Base-by-base conservation (phyloP, 2,113 vertebrate genomes). In the Cromileptes altivelis region DNA sequence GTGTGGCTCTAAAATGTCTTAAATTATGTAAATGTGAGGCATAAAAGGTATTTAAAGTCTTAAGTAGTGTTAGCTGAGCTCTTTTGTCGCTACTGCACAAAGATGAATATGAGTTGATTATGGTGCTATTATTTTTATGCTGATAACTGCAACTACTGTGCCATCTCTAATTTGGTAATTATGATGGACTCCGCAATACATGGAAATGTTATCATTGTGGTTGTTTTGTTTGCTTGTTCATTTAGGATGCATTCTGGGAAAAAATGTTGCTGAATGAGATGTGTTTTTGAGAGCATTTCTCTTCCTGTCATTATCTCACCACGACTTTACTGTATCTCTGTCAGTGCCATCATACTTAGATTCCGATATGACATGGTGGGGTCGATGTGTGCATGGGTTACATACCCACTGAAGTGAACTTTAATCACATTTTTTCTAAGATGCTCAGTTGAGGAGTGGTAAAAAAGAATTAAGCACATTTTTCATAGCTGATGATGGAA, bases 1-100 rank as follows among this genome's bases (percentile, higher is more conserved):
- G 27, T 52, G 25, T 4, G 3, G 52, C 33, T 85, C 10, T 56
- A 52, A 62, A 45, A 25, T 45, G n/a, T 52, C 13, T 65, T 60
- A 52, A 50, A 70, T 71, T n/a, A 47, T 69, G 40, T 71, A 40
- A 40, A 52, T 40, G 12, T 25, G 18, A 69, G 47, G 19, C 30
- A 47, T 76, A 64, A 52, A 65, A 64, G 58, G 27, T 58, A 40
- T 56, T 37, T 18, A 6, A 70, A 75, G 17, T 60, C 30, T 70
- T 57, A 19, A 57, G 25, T 15, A 1, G 18, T 53, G n/a, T 83
- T 30, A 42, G 40, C 50, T 75, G 0, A 9, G 8, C 4, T 74
- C 70, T 64, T 69, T 78, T 85, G 70, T 81, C 57, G 25, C n/a
- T n/a, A 18, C 37, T 52, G 18, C 30, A 70, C 65, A 80, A 80